Conservation (phyloP, 1,140 invertebrate species). For the Steinernema khuongi region DNA sequence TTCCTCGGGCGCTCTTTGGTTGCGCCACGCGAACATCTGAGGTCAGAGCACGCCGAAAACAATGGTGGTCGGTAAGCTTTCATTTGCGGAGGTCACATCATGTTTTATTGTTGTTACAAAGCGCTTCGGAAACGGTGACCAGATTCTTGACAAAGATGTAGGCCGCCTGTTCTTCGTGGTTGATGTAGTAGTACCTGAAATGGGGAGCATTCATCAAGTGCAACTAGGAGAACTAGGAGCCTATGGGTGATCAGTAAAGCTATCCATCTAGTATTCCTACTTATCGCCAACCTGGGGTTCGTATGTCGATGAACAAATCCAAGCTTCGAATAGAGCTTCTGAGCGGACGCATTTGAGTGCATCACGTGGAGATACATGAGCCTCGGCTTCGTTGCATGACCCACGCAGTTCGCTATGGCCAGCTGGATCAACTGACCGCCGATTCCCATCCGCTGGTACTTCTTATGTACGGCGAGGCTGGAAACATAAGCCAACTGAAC, state of each 20-base stretch:
- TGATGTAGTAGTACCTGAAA: constrained; percentile 3
- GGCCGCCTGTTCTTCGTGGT: not conserved
- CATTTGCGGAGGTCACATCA: constrained; percentile 4
- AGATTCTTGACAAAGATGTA: not conserved
- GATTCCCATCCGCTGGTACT: not conserved
- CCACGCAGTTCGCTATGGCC: not conserved
- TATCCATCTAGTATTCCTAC: too few species aligned
- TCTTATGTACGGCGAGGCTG: not conserved
- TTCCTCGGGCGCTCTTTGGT: not conserved
- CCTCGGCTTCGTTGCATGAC: not conserved
- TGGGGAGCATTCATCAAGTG: not conserved
- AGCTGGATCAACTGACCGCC: not conserved
- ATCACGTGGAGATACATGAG: not conserved
- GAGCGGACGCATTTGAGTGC: not conserved
- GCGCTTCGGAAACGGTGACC: not conserved
- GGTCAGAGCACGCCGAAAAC: not conserved
- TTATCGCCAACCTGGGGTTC: not conserved
- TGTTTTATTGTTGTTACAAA: not conserved
- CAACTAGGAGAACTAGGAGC: not conserved
- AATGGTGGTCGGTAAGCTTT: not conserved
- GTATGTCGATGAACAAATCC: not conserved
- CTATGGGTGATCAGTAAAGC: too few species aligned
- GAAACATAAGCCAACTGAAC: not conserved
- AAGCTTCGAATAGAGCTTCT: not conserved
- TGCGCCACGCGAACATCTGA: constrained; percentile 2